phyloP scores from a whole-genome alignment of 2,888 invertebrate genomes.

The Spodoptera picta region DNA sequence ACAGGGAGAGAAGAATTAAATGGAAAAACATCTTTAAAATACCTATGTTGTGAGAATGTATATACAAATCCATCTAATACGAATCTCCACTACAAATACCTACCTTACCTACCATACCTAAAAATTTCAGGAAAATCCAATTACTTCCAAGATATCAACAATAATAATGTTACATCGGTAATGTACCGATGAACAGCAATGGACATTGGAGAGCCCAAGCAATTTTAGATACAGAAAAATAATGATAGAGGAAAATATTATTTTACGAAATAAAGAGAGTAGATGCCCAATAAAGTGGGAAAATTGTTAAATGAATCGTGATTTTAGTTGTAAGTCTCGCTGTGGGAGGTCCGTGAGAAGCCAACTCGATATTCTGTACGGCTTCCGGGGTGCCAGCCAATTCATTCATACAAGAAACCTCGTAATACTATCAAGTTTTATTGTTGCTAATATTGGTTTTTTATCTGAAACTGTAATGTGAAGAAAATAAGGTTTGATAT shows the following conservation, averaged over 20 bases:
- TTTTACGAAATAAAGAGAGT: slow-evolving; percentile 34
- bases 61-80: too few relatives aligned
- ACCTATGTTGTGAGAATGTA: too few relatives aligned
- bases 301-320: slow-evolving; percentile 72
- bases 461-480: too few relatives aligned
- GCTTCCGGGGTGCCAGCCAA: slow-evolving; percentile 25
- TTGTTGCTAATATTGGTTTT: too few relatives aligned
- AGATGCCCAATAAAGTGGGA: slow-evolving; percentile 7
- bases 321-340: slow-evolving; percentile 68
- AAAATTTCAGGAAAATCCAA: too few relatives aligned
- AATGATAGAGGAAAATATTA: slow-evolving; percentile 26
- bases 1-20: too few relatives aligned
- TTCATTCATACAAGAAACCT: slow-evolving; percentile 12
- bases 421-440: neutral
- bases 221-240: slow-evolving; percentile 27
- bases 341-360: slow-evolving; percentile 59
- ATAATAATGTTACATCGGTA: slow-evolving; percentile 1
- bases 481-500: too few relatives aligned
- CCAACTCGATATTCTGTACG: slow-evolving; percentile 34
- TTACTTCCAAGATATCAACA: neutral
- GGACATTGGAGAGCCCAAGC: slow-evolving; percentile 16
- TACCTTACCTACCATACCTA: too few relatives aligned
- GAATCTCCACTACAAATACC: too few relatives aligned
- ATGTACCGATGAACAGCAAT: neutral
- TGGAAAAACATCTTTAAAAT: too few relatives aligned